A percentile compares a stretch with the other conserved stretches of the same genome.
phyloP scores from a whole-genome alignment of 37 sponge, comb jelly and placozoan genomes.

The Lycopodina hypogea region DNA sequence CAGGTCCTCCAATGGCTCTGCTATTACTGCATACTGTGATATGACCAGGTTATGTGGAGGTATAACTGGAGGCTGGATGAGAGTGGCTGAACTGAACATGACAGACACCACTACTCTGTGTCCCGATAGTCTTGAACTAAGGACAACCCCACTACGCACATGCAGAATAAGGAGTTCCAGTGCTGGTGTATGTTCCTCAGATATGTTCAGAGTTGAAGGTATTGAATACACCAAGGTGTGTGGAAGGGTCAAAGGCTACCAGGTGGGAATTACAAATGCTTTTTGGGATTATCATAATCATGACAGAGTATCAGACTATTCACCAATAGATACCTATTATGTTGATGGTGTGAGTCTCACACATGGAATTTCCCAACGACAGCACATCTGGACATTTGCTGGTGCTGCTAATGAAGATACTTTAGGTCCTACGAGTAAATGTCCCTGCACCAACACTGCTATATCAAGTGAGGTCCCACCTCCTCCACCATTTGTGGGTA shows the following conservation, averaged over 20 bases:
- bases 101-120: conserved; percentile 3
- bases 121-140: conserved; percentile 1
- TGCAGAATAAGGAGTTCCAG: neutral
- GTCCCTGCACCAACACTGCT: conserved; percentile 5
- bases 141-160: neutral
- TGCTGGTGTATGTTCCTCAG: neutral
- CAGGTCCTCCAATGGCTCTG: too few species aligned
- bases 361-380: conserved; percentile 16
- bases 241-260: conserved; percentile 34
- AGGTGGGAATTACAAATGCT: conserved; percentile 9
- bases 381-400: conserved; percentile 48
- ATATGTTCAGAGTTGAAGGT: neutral
- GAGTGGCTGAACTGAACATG: conserved; percentile 25
- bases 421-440: neutral
- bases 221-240: conserved; percentile 19
- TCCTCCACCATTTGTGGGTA: too few species aligned
- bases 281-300: neutral
- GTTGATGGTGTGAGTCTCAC: conserved; percentile 41
- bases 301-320: too few species aligned
- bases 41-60: too few species aligned
- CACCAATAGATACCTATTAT: conserved; percentile 6
- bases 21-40: too few species aligned
- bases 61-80: too few species aligned
- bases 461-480: too few species aligned
- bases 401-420: conserved; percentile 2